Evolutionary conservation across 2,113 vertebrate genomes (phyloP), one percentile per base, ranked within the genome.

Genomic region (Hydrochoerus hydrochaeris): DNA sequence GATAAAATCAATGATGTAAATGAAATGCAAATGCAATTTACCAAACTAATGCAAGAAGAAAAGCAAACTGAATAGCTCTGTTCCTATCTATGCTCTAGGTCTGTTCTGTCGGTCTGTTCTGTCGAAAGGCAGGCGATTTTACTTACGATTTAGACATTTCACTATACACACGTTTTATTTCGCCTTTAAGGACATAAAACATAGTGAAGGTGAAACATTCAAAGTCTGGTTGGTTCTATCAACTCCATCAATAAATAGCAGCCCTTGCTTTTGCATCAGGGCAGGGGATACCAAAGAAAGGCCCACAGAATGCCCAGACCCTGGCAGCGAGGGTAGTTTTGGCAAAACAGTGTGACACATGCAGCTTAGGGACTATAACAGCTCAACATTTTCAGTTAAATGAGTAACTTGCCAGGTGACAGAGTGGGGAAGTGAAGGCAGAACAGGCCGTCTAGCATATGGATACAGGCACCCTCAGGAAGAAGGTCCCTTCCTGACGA

Each of bases 391-490:
- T 71, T 71, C 35, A 41, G 2, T 62, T 6, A 67, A 35, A 52
- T 49, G 7, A 38, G 7, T 28, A 3, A 60, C 46, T 49, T 90
- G 3, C 60, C 65, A 60, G 19, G 71, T 17, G 30, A n/a, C 2
- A 46, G 58, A 24, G 14, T 7, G 16, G 38, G 58, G 17, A 46
- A 30, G 35, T 12, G 17, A 49, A 35, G 9, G 8, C 85, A 60
- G 49, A 75, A 3, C 0, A 38, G 41, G 19, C 32, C 9, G 4
- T 28, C 57, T 19, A 20, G 12, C 52, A 17, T 0, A 14, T 0
- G 30, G 87, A 38, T 46, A 26, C 0, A n/a, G 75, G 30, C 46
- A 12, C n/a, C n/a, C 1, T 1, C 22, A 1, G 62, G 67, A 30
- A 12, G 17, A 30, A 1, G 7, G 63, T 54, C 22, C n/a, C 46